These are phyloP conservation scores for Athripsodes cinereus DNA, from an alignment of 2,888 invertebrate genomes.

Conservation along the genomic window DNA sequence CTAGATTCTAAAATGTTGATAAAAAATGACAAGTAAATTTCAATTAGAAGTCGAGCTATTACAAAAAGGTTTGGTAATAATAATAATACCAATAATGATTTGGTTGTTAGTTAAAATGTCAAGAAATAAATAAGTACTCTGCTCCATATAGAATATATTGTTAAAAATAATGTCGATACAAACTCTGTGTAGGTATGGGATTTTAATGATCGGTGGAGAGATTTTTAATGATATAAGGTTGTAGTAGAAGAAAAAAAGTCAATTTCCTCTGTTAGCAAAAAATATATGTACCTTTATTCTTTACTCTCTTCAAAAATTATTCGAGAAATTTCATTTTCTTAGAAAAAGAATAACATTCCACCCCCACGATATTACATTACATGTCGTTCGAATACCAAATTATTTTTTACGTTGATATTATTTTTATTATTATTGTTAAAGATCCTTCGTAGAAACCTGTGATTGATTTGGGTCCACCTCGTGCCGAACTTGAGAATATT, in stretches of 20 bases:
- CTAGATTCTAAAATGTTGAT: too few relatives aligned
- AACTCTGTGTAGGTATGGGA: not conserved
- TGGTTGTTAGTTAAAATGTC: too few relatives aligned
- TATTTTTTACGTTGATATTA: not conserved
- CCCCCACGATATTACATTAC: not conserved
- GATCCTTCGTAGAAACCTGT: not conserved
- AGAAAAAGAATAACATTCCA: not conserved
- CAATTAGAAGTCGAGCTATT: too few relatives aligned
- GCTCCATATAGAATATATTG: too few relatives aligned
- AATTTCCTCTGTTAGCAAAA: not conserved
- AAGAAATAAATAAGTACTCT: too few relatives aligned
- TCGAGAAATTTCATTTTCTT: not conserved
- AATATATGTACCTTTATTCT: too few relatives aligned
- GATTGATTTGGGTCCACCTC: not conserved
- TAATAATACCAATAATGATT: too few relatives aligned
- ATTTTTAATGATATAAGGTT: not conserved
- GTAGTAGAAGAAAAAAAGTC: not conserved
- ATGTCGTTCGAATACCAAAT: not conserved
- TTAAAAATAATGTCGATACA: not conserved
- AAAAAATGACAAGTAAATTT: too few relatives aligned
- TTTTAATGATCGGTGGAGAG: not conserved
- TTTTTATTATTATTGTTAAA: not conserved
- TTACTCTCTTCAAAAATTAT: not conserved
- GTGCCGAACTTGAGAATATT: too few relatives aligned
- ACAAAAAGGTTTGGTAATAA: too few relatives aligned